phyloP scores from a whole-genome alignment of 2,888 invertebrate genomes.

The Apoda limacodes region DNA sequence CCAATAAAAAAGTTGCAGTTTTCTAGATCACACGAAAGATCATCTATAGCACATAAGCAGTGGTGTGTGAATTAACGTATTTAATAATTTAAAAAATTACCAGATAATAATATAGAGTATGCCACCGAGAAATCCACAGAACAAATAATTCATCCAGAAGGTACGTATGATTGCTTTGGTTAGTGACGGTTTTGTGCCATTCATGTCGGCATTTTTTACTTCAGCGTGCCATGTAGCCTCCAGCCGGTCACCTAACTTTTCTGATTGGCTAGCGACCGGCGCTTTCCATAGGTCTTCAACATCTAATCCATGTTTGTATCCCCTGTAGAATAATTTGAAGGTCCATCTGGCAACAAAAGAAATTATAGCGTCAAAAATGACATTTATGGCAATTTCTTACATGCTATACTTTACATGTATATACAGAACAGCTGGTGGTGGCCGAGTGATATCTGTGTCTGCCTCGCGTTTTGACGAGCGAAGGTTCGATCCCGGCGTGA shows the following conservation, averaged over 20 bases:
- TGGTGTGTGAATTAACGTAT: too few relatives aligned
- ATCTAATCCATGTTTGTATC: conserved; percentile 72
- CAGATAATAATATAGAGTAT: conserved; percentile 70
- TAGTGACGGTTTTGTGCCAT: conserved; percentile 69
- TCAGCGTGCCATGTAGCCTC: conserved; percentile 76
- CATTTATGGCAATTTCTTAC: too few relatives aligned
- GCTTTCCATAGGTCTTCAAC: conserved; percentile 75
- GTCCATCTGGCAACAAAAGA: too few relatives aligned
- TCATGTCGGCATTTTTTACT: conserved; percentile 50
- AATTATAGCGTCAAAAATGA: too few relatives aligned
- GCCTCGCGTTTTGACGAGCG: too few relatives aligned
- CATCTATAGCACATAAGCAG: background rate
- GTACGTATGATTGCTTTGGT: conserved; percentile 70
- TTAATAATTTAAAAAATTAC: conserved; percentile 36
- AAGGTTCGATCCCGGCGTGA: too few relatives aligned
- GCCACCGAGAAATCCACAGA: conserved; percentile 70
- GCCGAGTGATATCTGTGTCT: too few relatives aligned
- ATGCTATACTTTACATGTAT: too few relatives aligned
- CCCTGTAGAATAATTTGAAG: conserved; percentile 72
- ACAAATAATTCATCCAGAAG: conserved; percentile 71
- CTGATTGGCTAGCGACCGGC: conserved; percentile 72
- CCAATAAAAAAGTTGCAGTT: too few relatives aligned
- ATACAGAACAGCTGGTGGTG: too few relatives aligned
- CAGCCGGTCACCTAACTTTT: conserved; percentile 73
- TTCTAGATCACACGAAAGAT: background rate